A percentile compares a stretch with the other conserved stretches of the same genome.
These are phyloP conservation scores for Corythornis vintsioides DNA, from an alignment of 2,113 vertebrate genomes.

Conservation along the genomic window DNA sequence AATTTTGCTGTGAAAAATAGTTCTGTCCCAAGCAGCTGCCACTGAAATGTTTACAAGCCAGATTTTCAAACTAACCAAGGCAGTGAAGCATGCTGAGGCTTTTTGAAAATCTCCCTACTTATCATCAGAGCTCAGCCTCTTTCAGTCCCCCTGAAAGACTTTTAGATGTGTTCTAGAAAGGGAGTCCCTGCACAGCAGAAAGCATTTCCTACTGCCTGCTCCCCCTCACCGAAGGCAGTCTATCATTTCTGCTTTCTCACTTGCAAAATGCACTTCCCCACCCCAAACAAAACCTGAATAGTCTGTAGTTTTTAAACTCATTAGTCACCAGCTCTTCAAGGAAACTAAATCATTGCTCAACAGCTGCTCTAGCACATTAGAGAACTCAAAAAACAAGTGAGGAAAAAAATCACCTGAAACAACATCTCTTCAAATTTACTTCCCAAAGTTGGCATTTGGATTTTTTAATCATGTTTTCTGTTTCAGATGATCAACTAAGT, in stretches of 20 bases:
- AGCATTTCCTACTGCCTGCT: neutral
- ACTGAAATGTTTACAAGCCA: neutral
- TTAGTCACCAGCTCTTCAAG: slow-evolving; percentile 47
- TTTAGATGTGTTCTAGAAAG: neutral
- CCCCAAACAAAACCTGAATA: neutral
- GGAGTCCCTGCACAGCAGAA: neutral
- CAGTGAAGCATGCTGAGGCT: neutral
- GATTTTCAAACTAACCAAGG: neutral
- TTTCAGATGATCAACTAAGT: neutral
- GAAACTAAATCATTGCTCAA: slow-evolving; percentile 2
- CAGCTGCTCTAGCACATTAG: neutral
- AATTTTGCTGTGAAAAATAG: neutral
- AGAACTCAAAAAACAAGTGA: neutral
- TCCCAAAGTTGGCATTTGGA: neutral
- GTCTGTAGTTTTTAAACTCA: slow-evolving; percentile 14
- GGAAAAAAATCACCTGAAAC: neutral
- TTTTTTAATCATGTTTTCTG: neutral
- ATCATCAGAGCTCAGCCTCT: neutral
- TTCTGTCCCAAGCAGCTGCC: neutral
- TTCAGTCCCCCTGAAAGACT: neutral
- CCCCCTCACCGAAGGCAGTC: neutral
- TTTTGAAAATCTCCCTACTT: neutral
- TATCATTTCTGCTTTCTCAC: neutral
- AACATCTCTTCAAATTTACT: neutral
- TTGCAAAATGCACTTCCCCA: neutral